A percentile compares a stretch with the other conserved stretches of the same genome.
Conservation (phyloP, 2,797 vertebrate species). For the Balearica regulorum region DNA sequence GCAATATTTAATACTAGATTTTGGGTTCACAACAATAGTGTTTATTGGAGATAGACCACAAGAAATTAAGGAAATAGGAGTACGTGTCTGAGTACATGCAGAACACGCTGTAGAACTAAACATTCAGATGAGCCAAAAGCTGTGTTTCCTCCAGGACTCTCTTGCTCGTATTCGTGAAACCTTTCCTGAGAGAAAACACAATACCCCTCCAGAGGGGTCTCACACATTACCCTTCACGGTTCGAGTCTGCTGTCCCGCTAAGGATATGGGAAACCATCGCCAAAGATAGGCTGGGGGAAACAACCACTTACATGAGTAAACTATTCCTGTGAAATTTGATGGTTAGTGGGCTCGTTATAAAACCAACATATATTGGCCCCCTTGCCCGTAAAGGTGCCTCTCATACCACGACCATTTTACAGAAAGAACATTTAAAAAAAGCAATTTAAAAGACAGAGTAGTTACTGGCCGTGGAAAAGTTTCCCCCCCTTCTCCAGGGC, state of each 20-base stretch:
- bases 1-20: not conserved
- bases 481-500: not conserved
- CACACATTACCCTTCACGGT: slow-evolving; percentile 16
- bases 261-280: slow-evolving; percentile 57
- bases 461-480: not conserved
- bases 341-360: slow-evolving; percentile 31
- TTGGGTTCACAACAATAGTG: not conserved
- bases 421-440: not conserved
- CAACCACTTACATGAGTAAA: not conserved
- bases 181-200: slow-evolving; percentile 59
- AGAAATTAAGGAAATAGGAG: slow-evolving; percentile 26
- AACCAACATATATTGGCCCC: slow-evolving; percentile 1
- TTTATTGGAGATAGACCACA: slow-evolving; percentile 29
- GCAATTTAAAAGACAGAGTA: slow-evolving; percentile 30
- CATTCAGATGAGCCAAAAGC: slow-evolving; percentile 52
- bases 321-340: not conserved
- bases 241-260: slow-evolving; percentile 54
- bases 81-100: slow-evolving; percentile 4
- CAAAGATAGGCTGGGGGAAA: not conserved
- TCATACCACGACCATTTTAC: slow-evolving; percentile 37
- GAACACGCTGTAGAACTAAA: not conserved
- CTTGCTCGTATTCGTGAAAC: slow-evolving; percentile 9
- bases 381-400: slow-evolving; percentile 54
- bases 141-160: not conserved
- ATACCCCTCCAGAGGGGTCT: slow-evolving; percentile 39